Percentiles rank a stretch among this genome's conserved stretches.
These are phyloP conservation scores for Tuberolachnus salignus DNA, from an alignment of 2,888 invertebrate species.

Conservation along the genomic window DNA sequence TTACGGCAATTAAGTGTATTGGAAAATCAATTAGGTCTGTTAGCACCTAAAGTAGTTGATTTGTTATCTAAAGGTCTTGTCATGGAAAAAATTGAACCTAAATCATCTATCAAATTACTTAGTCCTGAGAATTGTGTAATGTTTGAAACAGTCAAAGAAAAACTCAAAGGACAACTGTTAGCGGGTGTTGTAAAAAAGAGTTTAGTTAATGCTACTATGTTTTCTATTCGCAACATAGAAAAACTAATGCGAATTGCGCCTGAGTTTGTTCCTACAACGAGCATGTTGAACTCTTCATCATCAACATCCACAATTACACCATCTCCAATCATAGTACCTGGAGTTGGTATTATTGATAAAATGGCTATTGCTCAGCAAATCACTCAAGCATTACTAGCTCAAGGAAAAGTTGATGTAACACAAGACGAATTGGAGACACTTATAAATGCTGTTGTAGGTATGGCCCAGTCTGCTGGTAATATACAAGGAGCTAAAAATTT, in stretches of 20 bases:
- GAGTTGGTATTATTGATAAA: constrained; percentile 69
- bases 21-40: constrained; percentile 82
- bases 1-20: constrained; percentile 78
- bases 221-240: constrained; percentile 78
- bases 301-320: constrained; percentile 3
- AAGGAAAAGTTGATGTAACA: constrained; percentile 81
- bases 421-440: constrained; percentile 79
- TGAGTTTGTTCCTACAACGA: constrained; percentile 51
- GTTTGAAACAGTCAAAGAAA: constrained; percentile 85
- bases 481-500: constrained; percentile 44
- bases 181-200: constrained; percentile 71
- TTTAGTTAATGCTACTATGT: constrained; percentile 75
- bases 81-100: constrained; percentile 74
- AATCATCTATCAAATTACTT: constrained; percentile 77
- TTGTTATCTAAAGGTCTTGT: constrained; percentile 78
- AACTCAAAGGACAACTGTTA: constrained; percentile 78
- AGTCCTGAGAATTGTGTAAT: constrained; percentile 76
- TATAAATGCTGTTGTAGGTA: constrained; percentile 78
- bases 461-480: constrained; percentile 67
- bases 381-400: constrained; percentile 77
- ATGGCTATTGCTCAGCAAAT: constrained; percentile 81
- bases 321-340: constrained; percentile 56
- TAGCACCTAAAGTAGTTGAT: constrained; percentile 80
- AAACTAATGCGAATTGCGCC: constrained; percentile 73
- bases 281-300: constrained; percentile 19